Conservation (phyloP, 1,140 invertebrate genomes). For the Aphelenchoides besseyi region DNA sequence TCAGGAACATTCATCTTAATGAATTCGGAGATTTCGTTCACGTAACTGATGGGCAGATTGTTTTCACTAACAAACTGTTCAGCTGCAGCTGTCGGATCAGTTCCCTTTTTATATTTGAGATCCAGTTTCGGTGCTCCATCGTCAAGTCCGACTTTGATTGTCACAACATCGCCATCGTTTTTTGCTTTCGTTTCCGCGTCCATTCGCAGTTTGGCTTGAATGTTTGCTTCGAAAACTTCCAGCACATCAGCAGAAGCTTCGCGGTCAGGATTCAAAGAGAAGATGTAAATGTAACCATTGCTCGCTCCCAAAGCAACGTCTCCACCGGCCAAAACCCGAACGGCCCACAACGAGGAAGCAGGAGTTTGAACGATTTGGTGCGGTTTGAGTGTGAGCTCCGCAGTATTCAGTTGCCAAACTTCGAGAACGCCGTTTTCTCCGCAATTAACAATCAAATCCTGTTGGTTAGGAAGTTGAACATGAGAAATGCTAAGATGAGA, state of each 20-base stretch:
- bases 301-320: conserved; percentile 82
- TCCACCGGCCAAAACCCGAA: conserved; percentile 75
- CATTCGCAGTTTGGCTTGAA: conserved; percentile 69
- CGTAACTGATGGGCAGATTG: conserved; percentile 32
- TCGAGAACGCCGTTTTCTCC: conserved; percentile 81
- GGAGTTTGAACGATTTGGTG: conserved; percentile 78
- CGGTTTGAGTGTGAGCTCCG: conserved; percentile 66
- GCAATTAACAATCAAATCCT: conserved; percentile 70
- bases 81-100: conserved; percentile 71
- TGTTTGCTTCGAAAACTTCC: conserved; percentile 73
- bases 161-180: conserved; percentile 67
- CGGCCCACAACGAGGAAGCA: conserved; percentile 81
- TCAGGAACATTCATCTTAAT: conserved; percentile 45
- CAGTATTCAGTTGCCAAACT: conserved; percentile 71
- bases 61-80: conserved; percentile 67
- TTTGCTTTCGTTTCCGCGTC: conserved; percentile 64
- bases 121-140: conserved; percentile 79
- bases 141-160: conserved; percentile 82
- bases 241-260: conserved; percentile 70
- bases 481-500: background rate
- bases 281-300: conserved; percentile 80
- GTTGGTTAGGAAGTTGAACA: conserved; percentile 1
- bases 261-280: conserved; percentile 71
- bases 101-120: conserved; percentile 79
- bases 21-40: conserved; percentile 44